Evolutionary conservation across 1,140 invertebrate species (phyloP).

Genomic region (Dendrolimus punctatus): DNA sequence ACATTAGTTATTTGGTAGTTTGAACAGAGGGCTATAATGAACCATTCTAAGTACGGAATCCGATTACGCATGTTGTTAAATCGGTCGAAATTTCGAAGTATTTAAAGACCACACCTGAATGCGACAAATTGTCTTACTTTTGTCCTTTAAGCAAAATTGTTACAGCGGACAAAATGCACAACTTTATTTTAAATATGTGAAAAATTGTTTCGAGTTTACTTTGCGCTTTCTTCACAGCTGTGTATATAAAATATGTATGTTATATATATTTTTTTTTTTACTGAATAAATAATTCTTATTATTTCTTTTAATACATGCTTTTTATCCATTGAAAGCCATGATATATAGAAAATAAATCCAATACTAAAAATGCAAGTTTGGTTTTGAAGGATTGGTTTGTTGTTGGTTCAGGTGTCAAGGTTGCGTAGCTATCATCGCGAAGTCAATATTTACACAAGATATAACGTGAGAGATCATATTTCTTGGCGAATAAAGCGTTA

Average conservation of each 20-base stretch:
- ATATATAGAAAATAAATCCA: too few species aligned
- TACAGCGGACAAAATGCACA: too few species aligned
- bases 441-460: slow-evolving; percentile 45
- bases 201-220: too few species aligned
- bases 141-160: too few species aligned
- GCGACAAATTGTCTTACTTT: slow-evolving; percentile 8
- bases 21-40: slow-evolving; percentile 7
- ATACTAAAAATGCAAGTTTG: neutral
- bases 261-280: too few species aligned
- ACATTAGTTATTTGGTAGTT: slow-evolving; percentile 8
- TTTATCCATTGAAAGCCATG: too few species aligned
- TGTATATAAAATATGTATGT: too few species aligned
- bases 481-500: slow-evolving; percentile 43
- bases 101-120: slow-evolving; percentile 18
- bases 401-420: slow-evolving; percentile 59
- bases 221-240: too few species aligned
- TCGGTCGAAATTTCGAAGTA: slow-evolving; percentile 15
- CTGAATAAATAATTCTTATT: too few species aligned
- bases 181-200: too few species aligned
- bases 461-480: slow-evolving; percentile 46
- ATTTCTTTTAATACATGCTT: too few species aligned
- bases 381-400: slow-evolving; percentile 14
- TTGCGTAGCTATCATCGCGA: slow-evolving; percentile 28
- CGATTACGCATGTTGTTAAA: neutral
- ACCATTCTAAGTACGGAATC: slow-evolving; percentile 9